Evolutionary conservation across 2,888 invertebrate species (phyloP).

Genomic region (Stenoptilia bipunctidactyla): DNA sequence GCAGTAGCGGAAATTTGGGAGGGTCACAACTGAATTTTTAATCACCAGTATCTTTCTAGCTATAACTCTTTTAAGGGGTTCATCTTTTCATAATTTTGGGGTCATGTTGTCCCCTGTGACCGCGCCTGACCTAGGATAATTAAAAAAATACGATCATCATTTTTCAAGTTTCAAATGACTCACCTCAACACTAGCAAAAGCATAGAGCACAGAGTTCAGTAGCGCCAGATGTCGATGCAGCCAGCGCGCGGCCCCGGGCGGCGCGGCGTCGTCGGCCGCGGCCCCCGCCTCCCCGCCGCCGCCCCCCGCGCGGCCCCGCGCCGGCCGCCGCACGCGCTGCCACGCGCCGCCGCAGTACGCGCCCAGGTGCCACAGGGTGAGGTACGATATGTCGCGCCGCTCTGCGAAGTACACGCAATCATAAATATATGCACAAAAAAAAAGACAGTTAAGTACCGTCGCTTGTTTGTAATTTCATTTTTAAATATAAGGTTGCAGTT

Average conservation of each 20-base stretch:
- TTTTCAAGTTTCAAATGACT: no score
- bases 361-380: slow-evolving; percentile 30
- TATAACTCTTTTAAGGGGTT: no score
- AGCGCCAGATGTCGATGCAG: slow-evolving; percentile 43
- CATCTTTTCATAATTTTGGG: no score
- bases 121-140: no score
- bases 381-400: slow-evolving; percentile 33
- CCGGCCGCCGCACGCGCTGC: slow-evolving; percentile 3
- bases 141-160: no score
- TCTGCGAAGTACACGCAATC: no score
- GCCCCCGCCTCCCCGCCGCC: slow-evolving; percentile 3
- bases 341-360: slow-evolving; percentile 26
- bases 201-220: slow-evolving; percentile 46
- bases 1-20: no score
- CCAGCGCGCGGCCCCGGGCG: slow-evolving; percentile 32
- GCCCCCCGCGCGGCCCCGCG: neutral
- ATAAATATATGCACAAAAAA: slow-evolving; percentile 5
- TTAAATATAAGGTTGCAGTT: no score
- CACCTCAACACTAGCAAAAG: slow-evolving; percentile 28
- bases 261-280: slow-evolving; percentile 34
- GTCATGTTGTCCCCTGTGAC: no score
- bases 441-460: neutral
- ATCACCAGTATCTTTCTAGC: no score
- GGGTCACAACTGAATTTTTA: no score
- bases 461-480: no score